Evolutionary conservation across 2,888 invertebrate species (phyloP).

Genomic region (Eupithecia insigniata): DNA sequence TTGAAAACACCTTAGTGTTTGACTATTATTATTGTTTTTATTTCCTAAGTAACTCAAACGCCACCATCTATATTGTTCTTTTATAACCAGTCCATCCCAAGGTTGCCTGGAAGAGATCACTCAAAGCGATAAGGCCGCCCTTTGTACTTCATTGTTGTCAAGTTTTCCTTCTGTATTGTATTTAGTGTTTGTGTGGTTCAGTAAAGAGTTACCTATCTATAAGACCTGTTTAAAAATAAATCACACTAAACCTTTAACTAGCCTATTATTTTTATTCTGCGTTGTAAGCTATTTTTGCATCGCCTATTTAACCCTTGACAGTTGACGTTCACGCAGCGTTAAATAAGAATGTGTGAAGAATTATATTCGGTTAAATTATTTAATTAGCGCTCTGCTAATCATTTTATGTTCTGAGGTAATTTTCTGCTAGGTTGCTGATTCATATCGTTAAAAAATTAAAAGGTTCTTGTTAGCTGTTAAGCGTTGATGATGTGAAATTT

Average conservation of each 20-base stretch:
- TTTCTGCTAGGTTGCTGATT: slow-evolving; percentile 16
- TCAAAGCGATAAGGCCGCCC: too few species aligned
- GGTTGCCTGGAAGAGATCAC: too few species aligned
- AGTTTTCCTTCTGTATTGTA: too few species aligned
- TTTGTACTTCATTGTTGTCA: too few species aligned
- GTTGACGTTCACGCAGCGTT: slow-evolving; percentile 14
- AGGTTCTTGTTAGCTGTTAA: background rate
- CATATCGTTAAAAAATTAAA: slow-evolving; percentile 3
- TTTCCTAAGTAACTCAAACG: too few species aligned
- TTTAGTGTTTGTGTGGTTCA: too few species aligned
- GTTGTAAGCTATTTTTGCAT: background rate
- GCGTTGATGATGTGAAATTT: background rate
- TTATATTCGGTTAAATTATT: slow-evolving; percentile 31
- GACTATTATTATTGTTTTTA: too few species aligned
- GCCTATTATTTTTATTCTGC: background rate
- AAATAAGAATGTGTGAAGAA: slow-evolving; percentile 27
- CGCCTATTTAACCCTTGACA: background rate
- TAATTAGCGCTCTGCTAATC: slow-evolving; percentile 28
- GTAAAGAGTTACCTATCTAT: too few species aligned
- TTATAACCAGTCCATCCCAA: too few species aligned
- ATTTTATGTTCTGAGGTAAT: slow-evolving; percentile 19
- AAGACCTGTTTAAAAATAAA: background rate
- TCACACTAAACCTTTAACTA: background rate
- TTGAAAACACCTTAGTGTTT: too few species aligned
- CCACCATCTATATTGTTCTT: too few species aligned